These are phyloP conservation scores for Actinopyga echinites DNA, from an alignment of 53 echinoderm and acorn worm species.

Conservation along the genomic window DNA sequence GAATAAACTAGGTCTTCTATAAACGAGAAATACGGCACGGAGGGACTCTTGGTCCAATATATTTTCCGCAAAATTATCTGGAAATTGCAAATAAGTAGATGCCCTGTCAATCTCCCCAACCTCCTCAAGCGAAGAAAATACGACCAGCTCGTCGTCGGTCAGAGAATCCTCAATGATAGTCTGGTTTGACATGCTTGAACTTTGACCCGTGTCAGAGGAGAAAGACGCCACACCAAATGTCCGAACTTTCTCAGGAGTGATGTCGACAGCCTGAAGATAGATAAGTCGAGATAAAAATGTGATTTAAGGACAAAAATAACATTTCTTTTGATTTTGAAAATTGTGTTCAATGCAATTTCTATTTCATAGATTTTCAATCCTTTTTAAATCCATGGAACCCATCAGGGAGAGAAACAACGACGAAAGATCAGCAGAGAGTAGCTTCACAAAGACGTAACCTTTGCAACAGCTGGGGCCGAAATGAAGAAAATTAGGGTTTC, in stretches of 20 bases:
- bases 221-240: conserved; percentile 19
- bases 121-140: background rate
- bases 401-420: too few relatives aligned
- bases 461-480: too few relatives aligned
- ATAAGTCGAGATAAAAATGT: background rate
- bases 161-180: background rate
- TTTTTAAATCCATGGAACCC: too few relatives aligned
- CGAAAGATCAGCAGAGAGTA: too few relatives aligned
- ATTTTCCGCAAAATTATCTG: conserved; percentile 5
- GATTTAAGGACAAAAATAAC: too few relatives aligned
- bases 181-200: too few relatives aligned
- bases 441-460: too few relatives aligned
- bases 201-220: background rate
- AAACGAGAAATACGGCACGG: conserved; percentile 17
- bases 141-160: conserved; percentile 6
- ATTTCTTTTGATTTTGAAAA: too few relatives aligned
- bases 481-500: too few relatives aligned
- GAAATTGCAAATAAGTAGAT: conserved; percentile 7
- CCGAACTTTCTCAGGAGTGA: background rate
- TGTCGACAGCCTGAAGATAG: conserved; percentile 1
- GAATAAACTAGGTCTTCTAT: conserved; percentile 12
- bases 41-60: background rate
- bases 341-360: too few relatives aligned
- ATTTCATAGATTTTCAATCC: too few relatives aligned
- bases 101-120: background rate